Conservation (phyloP, 2,797 vertebrate species). For the Champsocephalus esox region DNA sequence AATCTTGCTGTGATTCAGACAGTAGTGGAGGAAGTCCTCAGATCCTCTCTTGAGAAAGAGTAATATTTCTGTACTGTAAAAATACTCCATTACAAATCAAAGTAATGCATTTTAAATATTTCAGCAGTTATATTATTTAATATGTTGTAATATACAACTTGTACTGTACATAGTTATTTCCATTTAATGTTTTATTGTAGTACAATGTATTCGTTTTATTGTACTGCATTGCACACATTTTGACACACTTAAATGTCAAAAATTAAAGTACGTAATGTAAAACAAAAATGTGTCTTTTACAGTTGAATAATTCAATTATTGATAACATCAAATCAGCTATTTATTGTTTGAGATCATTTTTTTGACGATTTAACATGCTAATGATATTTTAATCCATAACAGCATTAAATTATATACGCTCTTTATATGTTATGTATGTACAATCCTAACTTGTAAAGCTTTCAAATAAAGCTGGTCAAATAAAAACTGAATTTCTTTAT, state of each 20-base stretch:
- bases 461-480: not conserved
- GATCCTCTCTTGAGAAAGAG: not conserved
- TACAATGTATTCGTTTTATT: no score
- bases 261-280: not conserved
- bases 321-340: no score
- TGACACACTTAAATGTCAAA: not conserved
- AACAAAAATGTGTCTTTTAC: not conserved
- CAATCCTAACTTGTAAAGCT: not conserved
- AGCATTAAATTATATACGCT: not conserved
- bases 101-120: not conserved
- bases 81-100: not conserved
- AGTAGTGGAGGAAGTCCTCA: not conserved
- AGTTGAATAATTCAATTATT: not conserved
- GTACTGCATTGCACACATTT: no score
- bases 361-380: not conserved
- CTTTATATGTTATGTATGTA: not conserved
- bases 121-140: no score
- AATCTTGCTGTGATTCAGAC: not conserved
- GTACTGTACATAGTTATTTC: no score
- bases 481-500: no score
- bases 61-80: not conserved
- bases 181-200: no score
- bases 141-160: no score
- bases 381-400: not conserved
- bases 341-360: not conserved